These are phyloP conservation scores for Spongilla lacustris DNA, from an alignment of 37 sponge, comb jelly and placozoan genomes.

Conservation along the genomic window DNA sequence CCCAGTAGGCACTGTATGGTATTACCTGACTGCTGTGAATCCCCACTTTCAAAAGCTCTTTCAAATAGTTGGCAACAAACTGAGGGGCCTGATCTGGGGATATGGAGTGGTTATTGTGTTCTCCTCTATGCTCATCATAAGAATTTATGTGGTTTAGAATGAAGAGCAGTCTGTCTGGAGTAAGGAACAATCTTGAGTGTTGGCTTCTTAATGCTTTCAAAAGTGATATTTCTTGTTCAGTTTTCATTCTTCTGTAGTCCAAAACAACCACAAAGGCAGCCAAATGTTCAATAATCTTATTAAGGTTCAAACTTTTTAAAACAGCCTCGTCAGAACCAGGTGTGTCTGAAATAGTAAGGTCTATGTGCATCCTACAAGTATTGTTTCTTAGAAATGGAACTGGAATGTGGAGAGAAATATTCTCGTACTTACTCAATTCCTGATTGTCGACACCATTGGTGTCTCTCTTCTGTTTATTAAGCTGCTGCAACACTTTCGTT, in stretches of 20 bases:
- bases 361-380: no score
- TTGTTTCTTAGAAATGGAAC: not conserved
- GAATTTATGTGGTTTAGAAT: slow-evolving; percentile 1
- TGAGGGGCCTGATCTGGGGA: not conserved
- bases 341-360: slow-evolving; percentile 11
- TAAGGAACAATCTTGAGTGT: not conserved
- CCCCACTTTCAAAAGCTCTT: not conserved
- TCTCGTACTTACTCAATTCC: not conserved
- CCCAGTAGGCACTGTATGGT: slow-evolving; percentile 15
- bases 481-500: not conserved
- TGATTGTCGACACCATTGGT: no score
- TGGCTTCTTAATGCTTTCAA: not conserved
- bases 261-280: slow-evolving; percentile 8
- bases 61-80: not conserved
- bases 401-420: not conserved
- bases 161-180: not conserved
- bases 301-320: not conserved
- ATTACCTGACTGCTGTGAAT: not conserved
- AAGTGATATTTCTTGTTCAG: not conserved
- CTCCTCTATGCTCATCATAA: not conserved
- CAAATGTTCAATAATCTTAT: not conserved
- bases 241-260: slow-evolving; percentile 13
- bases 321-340: slow-evolving; percentile 8
- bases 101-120: not conserved
- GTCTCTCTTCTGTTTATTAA: not conserved